Conservation (phyloP, 2,113 vertebrate species). For the Chaetodon auriga region DNA sequence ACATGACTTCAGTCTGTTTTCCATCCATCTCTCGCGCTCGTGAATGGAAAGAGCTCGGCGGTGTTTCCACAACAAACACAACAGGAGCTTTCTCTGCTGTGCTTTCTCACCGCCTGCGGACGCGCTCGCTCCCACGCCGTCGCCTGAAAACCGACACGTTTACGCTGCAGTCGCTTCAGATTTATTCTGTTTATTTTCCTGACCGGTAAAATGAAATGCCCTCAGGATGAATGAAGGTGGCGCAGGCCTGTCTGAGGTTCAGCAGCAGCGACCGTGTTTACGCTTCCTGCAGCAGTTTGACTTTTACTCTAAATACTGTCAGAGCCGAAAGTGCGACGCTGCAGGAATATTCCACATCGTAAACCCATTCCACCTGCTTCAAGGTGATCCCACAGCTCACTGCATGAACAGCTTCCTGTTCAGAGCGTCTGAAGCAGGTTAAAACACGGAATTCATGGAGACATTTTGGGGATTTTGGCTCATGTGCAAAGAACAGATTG, state of each 20-base stretch:
- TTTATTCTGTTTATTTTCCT: too few species aligned
- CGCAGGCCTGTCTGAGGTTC: not conserved
- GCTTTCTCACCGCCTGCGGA: conserved; percentile 29
- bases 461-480: too few species aligned
- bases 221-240: not conserved
- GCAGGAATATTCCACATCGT: not conserved
- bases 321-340: not conserved
- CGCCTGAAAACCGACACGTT: not conserved
- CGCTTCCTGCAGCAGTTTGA: not conserved
- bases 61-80: conserved; percentile 82
- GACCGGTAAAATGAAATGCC: not conserved
- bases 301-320: not conserved
- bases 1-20: conserved; percentile 23
- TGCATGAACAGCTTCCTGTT: too few species aligned
- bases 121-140: not conserved
- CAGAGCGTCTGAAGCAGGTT: too few species aligned
- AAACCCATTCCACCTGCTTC: not conserved
- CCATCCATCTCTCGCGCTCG: conserved; percentile 34
- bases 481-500: too few species aligned
- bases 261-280: not conserved
- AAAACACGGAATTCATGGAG: too few species aligned
- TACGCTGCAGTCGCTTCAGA: too few species aligned
- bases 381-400: too few species aligned
- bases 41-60: conserved; percentile 49
- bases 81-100: conserved; percentile 36